A percentile compares a stretch with the other conserved stretches of the same genome.
phyloP scores from a whole-genome alignment of 2,888 invertebrate genomes.

The Autographa pulchrina region DNA sequence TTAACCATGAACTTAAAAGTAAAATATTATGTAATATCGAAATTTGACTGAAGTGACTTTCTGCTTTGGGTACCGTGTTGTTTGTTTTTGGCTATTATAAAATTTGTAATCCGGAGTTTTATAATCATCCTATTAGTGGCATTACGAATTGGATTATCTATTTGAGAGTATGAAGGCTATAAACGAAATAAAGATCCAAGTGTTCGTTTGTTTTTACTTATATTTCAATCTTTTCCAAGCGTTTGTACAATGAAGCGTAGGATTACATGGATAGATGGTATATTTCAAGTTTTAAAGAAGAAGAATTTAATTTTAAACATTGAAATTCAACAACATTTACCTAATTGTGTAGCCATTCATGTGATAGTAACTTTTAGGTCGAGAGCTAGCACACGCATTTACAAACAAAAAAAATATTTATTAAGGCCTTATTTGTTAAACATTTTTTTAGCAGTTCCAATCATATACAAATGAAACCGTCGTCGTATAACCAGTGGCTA shows the following conservation, averaged over 20 bases:
- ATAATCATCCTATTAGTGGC: constrained; percentile 28
- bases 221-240: neutral
- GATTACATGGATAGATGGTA: constrained; percentile 16
- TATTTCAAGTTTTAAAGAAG: constrained; percentile 10
- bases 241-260: neutral
- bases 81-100: constrained; percentile 14
- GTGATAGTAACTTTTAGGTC: too few species aligned
- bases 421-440: too few species aligned
- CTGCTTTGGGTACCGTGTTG: constrained; percentile 23
- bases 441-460: neutral
- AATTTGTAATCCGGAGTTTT: constrained; percentile 21
- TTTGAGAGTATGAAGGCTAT: neutral
- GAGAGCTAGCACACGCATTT: too few species aligned
- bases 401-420: too few species aligned
- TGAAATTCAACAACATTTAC: neutral
- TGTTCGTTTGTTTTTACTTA: neutral
- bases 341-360: neutral
- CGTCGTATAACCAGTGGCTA: constrained; percentile 31
- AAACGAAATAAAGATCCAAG: constrained; percentile 12
- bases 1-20: constrained; percentile 66
- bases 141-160: constrained; percentile 22
- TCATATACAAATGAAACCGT: neutral
- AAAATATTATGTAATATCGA: constrained; percentile 56
- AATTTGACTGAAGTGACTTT: constrained; percentile 34
- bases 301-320: neutral